Evolutionary conservation across 2,113 vertebrate genomes (phyloP).

Genomic region (Aldabrachelys gigantea): DNA sequence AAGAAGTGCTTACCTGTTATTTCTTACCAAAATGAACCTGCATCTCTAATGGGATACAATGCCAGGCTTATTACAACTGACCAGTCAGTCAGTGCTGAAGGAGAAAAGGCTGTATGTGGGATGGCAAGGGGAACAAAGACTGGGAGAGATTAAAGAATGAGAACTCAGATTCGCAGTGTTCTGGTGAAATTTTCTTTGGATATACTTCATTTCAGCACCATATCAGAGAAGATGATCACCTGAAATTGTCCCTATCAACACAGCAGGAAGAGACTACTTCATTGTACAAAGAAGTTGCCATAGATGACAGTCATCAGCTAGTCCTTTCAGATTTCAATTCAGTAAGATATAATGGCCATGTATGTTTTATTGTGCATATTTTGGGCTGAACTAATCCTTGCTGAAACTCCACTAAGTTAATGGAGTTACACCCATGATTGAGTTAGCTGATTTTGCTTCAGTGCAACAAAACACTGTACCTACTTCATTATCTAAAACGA

Average conservation of each 20-base stretch:
- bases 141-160: not conserved
- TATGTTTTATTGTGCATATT: not conserved
- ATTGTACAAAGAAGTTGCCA: accelerated
- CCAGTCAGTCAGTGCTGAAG: not conserved
- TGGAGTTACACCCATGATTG: not conserved
- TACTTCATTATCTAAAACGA: not conserved
- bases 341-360: not conserved
- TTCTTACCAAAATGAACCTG: not conserved
- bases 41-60: not conserved
- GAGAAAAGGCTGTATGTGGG: not conserved
- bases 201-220: not conserved
- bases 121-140: not conserved
- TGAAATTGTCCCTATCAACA: not conserved
- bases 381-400: not conserved
- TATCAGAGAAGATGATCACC: not conserved
- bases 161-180: not conserved
- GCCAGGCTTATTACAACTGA: conserved; percentile 25
- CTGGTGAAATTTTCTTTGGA: not conserved
- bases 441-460: not conserved
- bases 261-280: not conserved
- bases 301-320: not conserved
- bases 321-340: not conserved
- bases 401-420: not conserved
- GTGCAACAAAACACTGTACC: not conserved
- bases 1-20: not conserved